Evolutionary conservation across 2,113 vertebrate genomes (phyloP).

Genomic region (Tiliqua scincoides): DNA sequence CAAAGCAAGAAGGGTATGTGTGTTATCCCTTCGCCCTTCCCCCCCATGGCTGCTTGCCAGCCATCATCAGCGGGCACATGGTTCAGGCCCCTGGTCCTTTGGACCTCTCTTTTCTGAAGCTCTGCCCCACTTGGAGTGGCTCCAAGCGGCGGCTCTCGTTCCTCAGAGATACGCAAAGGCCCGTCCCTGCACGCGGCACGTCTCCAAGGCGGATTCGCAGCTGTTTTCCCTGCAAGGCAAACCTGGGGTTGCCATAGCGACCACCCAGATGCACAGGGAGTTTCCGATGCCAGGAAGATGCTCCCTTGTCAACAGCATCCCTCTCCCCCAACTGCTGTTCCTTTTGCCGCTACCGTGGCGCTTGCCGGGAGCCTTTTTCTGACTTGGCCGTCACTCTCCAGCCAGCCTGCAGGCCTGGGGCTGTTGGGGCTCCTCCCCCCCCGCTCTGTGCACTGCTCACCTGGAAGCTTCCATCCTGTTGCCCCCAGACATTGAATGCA

Average conservation of each 20-base stretch:
- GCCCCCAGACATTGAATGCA: background rate
- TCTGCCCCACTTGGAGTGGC: background rate
- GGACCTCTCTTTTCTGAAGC: background rate
- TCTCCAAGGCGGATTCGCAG: background rate
- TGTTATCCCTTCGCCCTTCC: no score
- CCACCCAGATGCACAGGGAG: background rate
- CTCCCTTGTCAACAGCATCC: background rate
- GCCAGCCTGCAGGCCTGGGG: background rate
- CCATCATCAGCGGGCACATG: no score
- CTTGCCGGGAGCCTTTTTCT: no score
- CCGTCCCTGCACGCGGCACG: background rate
- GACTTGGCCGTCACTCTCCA: background rate
- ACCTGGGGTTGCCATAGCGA: conserved; percentile 15
- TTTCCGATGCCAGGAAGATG: background rate
- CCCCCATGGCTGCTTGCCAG: no score
- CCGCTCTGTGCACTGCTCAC: no score
- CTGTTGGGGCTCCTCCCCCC: no score
- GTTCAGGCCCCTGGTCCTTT: no score
- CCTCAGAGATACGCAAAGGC: background rate
- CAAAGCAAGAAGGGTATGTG: no score
- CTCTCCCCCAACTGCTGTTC: background rate
- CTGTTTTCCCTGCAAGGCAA: background rate
- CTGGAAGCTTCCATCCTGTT: background rate
- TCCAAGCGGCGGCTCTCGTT: background rate
- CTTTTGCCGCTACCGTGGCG: background rate